Evolutionary conservation across 2,888 invertebrate species (phyloP), one percentile per base, ranked within the genome.

Genomic region (Lamellibrachia satsuma): DNA sequence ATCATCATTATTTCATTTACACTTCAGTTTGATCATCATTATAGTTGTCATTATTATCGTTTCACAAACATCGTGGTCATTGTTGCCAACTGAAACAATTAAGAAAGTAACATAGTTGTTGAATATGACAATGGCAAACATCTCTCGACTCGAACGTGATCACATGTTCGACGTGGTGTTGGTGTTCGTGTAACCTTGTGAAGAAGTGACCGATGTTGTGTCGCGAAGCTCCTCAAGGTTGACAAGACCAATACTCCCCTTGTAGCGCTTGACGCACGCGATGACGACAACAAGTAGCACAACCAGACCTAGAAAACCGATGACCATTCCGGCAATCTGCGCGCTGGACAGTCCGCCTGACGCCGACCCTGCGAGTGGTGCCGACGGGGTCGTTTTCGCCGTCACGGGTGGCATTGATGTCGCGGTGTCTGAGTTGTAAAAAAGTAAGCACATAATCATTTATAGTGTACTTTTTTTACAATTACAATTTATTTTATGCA

Each of bases 271-370:
- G 55, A 91, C 57, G 90, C 92, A 60, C 15, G 92, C 27, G 52
- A 57, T 22, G 52, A 90, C 51, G 39, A 92, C 55, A 27, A 92
- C 52, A 60, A 93, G 55, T 90, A 90, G 9, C 52, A 27, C 60
- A 7, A 92, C 57, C 15, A 93, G 52, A 4, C 52, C 52, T 22
- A 93, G 51, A 9, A 55, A 60, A 6, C 93, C 93, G 60, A 93
- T 55, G 92, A 93, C 93, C 52, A 92, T 52, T 8, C 93, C 93
- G 1, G 75, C 90, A 55, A 93, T 92, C 57, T 93, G 92, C 15
- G 57, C 93, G 52, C 90, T 92, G 51, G 52, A 60, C 92, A 93
- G 90, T 7, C 90, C 52, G 90, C 55, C 22, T 75, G 75, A 75
- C 75, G 3, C 75, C 2, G 75, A 75, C 6, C n/a, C n/a, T 22